A percentile compares a stretch with the other conserved stretches of the same genome.
These are phyloP conservation scores for Dynastes maya DNA, from an alignment of 2,888 invertebrate species.

Conservation along the genomic window DNA sequence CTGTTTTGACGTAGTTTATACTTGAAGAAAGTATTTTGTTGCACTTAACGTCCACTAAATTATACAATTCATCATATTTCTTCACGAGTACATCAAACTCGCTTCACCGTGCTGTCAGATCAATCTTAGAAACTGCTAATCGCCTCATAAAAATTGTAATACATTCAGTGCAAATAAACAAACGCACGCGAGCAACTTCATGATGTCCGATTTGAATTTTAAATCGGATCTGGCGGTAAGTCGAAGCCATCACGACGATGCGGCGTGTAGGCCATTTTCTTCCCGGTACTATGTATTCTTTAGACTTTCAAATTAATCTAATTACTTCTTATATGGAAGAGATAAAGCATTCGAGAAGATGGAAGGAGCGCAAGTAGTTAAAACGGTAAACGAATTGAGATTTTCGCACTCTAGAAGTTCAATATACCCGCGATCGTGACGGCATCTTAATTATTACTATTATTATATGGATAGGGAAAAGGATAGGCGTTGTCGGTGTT, in stretches of 20 bases:
- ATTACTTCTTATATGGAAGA: not conserved
- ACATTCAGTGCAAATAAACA: not conserved
- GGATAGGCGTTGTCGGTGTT: too few species aligned
- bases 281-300: not conserved
- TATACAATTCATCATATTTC: too few species aligned
- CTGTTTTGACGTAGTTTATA: too few species aligned
- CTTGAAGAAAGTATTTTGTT: too few species aligned
- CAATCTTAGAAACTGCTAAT: too few species aligned
- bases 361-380: not conserved
- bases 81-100: too few species aligned
- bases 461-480: not conserved
- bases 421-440: conserved; percentile 25
- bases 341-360: not conserved
- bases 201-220: not conserved
- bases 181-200: not conserved
- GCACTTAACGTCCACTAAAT: too few species aligned
- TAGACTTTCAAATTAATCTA: conserved; percentile 23
- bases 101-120: too few species aligned
- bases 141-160: too few species aligned
- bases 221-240: not conserved
- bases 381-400: conserved; percentile 36
- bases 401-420: conserved; percentile 28
- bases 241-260: not conserved
- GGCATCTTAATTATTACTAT: conserved; percentile 21
- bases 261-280: not conserved